Percentiles rank a stretch among this genome's conserved stretches.
Conservation (phyloP, 2,888 invertebrate genomes). For the Lydus trimaculatus region DNA sequence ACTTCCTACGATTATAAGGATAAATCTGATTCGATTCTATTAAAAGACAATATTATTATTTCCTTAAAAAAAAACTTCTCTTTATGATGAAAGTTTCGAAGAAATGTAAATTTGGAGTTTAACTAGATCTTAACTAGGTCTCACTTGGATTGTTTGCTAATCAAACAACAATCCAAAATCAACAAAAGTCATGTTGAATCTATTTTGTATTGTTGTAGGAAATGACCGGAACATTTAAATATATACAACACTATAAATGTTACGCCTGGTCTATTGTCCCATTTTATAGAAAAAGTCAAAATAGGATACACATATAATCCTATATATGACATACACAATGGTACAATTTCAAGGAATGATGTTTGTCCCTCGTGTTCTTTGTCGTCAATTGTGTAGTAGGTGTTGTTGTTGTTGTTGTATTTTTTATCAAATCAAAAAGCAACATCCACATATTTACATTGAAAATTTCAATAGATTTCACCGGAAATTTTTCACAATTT, state of each 20-base stretch:
- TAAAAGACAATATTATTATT: no score
- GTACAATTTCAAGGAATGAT: slow-evolving; percentile 28
- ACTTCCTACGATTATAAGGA: neutral
- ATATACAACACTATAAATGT: slow-evolving; percentile 23
- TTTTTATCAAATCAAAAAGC: slow-evolving; percentile 13
- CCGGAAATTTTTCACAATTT: slow-evolving; percentile 13
- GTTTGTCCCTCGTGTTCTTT: slow-evolving; percentile 46
- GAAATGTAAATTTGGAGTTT: neutral
- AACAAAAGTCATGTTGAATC: neutral
- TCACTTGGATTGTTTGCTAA: neutral
- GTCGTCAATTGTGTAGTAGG: slow-evolving; percentile 34
- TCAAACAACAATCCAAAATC: slow-evolving; percentile 6
- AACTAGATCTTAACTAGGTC: neutral
- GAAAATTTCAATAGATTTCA: slow-evolving; percentile 6
- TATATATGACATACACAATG: slow-evolving; percentile 12
- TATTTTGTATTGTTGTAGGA: slow-evolving; percentile 16
- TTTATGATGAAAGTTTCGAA: neutral
- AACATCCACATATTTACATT: neutral
- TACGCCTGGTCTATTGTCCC: slow-evolving; percentile 22
- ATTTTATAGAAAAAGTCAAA: slow-evolving; percentile 31
- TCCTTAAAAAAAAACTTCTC: neutral
- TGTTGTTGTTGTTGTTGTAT: slow-evolving; percentile 8
- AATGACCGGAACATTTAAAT: slow-evolving; percentile 35
- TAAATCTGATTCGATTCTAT: neutral
- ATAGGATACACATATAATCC: slow-evolving; percentile 27